These are phyloP conservation scores for Drosophila lacertosa DNA, from an alignment of 1,140 invertebrate genomes.

Conservation along the genomic window DNA sequence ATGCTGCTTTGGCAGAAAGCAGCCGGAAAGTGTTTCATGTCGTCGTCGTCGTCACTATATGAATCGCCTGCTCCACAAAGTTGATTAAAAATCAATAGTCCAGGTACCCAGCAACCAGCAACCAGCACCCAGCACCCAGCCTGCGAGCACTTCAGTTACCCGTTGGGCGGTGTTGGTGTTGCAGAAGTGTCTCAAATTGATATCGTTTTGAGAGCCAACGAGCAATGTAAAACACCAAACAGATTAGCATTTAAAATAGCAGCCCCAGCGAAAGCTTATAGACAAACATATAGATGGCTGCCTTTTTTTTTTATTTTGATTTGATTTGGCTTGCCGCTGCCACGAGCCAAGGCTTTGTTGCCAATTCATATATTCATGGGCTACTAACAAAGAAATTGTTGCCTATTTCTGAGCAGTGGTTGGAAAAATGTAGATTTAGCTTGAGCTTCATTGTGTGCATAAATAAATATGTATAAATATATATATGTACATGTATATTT, in stretches of 20 bases:
- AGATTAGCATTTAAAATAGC: conserved; percentile 77
- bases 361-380: conserved; percentile 55
- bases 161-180: background rate
- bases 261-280: conserved; percentile 27
- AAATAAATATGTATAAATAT: conserved; percentile 10
- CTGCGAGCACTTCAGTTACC: background rate
- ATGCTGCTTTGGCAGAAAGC: conserved; percentile 54
- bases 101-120: conserved; percentile 15
- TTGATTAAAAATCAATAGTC: conserved; percentile 81
- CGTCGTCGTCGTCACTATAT: conserved; percentile 60
- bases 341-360: conserved; percentile 4
- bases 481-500: background rate
- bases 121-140: background rate
- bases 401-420: conserved; percentile 39
- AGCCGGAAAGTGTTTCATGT: conserved; percentile 80
- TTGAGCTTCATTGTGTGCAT: background rate
- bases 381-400: conserved; percentile 29
- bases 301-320: conserved; percentile 1
- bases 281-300: background rate
- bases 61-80: conserved; percentile 30
- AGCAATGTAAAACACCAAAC: conserved; percentile 45
- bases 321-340: conserved; percentile 33
- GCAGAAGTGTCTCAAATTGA: conserved; percentile 49
- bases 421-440: background rate
- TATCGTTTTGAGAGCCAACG: conserved; percentile 31